Base-by-base conservation (phyloP, 2,888 invertebrate genomes). In the Hyposoter dolosus region DNA sequence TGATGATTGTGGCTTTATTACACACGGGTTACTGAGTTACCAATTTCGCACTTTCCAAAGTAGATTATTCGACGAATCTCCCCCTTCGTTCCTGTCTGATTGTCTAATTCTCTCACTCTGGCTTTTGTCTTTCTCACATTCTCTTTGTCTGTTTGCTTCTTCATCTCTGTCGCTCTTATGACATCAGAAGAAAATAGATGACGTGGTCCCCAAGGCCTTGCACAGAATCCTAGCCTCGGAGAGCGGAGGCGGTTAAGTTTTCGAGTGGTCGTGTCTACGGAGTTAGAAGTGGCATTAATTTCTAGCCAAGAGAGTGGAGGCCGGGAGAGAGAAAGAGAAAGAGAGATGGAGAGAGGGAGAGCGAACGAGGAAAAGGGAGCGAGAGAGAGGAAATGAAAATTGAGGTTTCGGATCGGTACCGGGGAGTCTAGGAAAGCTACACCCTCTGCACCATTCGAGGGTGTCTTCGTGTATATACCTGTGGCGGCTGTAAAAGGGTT, bases 281-380 rank as follows among this genome's bases (percentile, higher is more conserved):
- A 91, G 90, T 91, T 90, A 90, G 90, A 88, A 88, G 90, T 90
- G 91, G 91, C 89, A 92, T 91, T 90, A 92, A 92, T 90, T 91
- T 89, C 90, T 84, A 84, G 88, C 83, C 87, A 83, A 87, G 83
- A 82, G 81, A 69, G 43, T 77, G 12, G 45, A 76, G 35, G 50
- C 81, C 45, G 35, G 65, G 50, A 81, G 77, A 68, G 74, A 35
- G 74, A 72, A 50, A 56, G 66, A 80, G 74, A 17, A 40, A 72
- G 83, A 47, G 45, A 23, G 60, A 66, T 68, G n/a, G 65, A 72
- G 76, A 47, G 72, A 35, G 74, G 77, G 53, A 65, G 71, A 50
- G 56, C 43, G 69, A 65, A 72, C 68, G 77, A 65, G 43, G 63
- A 71, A 77, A 56, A 47, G n/a, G 28, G 68, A 80, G 77, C 19